phyloP scores from a whole-genome alignment of 2,113 vertebrate species.

The Archilochus colubris region DNA sequence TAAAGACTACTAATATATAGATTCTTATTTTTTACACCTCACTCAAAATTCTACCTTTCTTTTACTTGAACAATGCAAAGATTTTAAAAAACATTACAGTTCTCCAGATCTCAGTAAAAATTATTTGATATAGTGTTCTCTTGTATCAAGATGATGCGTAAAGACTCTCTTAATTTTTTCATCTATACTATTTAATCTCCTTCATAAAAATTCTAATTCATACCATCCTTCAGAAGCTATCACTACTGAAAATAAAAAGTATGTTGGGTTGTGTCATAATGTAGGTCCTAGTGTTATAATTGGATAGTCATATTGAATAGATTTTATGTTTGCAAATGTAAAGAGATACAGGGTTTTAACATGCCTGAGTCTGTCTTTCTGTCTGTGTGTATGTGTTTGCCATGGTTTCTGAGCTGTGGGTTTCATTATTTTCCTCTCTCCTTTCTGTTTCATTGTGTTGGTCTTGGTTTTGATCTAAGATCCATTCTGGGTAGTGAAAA shows the following conservation, averaged over 20 bases:
- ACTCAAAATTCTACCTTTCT: not conserved
- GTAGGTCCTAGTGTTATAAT: not conserved
- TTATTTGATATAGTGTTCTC: rapidly evolving
- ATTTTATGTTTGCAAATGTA: not conserved
- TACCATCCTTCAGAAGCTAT: not conserved
- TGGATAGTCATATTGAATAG: not conserved
- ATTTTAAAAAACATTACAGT: not conserved
- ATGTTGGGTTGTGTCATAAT: not conserved
- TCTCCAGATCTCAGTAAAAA: not conserved
- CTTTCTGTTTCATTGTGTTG: not conserved
- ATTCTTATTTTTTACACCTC: not conserved
- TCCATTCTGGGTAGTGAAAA: not conserved
- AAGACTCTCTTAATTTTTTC: not conserved
- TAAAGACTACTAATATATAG: not conserved
- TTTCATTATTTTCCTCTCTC: not conserved
- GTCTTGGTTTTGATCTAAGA: not conserved
- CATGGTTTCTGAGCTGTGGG: not conserved
- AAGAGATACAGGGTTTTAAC: not conserved
- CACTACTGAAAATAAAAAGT: not conserved
- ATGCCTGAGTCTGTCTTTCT: too few species aligned
- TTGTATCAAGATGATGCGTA: not conserved
- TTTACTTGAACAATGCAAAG: not conserved
- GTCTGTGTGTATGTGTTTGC: not conserved
- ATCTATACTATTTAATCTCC: not conserved
- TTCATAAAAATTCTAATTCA: not conserved